Evolutionary conservation across 2,888 invertebrate genomes (phyloP), one percentile per base, ranked within the genome.

Genomic region (Hypomecis atomaria): DNA sequence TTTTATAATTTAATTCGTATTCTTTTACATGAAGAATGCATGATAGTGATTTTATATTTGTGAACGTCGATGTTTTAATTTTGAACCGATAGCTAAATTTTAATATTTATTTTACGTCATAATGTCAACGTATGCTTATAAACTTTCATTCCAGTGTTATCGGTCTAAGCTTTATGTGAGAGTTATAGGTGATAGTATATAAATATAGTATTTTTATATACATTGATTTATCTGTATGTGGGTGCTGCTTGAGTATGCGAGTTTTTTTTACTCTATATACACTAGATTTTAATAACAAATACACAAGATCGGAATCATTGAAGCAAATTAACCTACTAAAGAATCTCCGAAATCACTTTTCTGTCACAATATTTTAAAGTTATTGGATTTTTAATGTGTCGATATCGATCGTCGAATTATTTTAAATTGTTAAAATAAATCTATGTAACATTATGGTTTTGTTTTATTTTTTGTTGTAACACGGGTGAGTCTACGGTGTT

Each of bases 101-200:
- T 59, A 75, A 71, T 76, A 77, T 77, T 78, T 78, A 78, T 78
- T 70, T 76, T 67, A 37, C 44, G 78, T 80, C 76, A 78, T 76
- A 76, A 78, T 77, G 77, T 83, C 78, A 79, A 81, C 76, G 82
- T 85, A 86, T 87, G 86, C 87, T 85, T 86, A 79, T 78, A 75
- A 87, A 84, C 82, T 88, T 85, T 88, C 92, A 92, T 92, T 92
- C 92, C 92, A 92, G 86, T 88, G 85, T 86, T 83, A 83, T 88
- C 82, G 87, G 83, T 84, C 75, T 89, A 88, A 90, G 89, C 87
- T 89, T 89, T 89, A 89, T 85, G 83, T 87, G 70, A 67, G 87
- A 87, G 85, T 78, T 23, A 72, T 84, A 84, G 79, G 80, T 86
- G 77, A 83, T 86, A 84, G 83, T 81, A 81, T 64, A 65, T 59